Evolutionary conservation across 2,888 invertebrate species (phyloP).

Genomic region (Patella depressa): DNA sequence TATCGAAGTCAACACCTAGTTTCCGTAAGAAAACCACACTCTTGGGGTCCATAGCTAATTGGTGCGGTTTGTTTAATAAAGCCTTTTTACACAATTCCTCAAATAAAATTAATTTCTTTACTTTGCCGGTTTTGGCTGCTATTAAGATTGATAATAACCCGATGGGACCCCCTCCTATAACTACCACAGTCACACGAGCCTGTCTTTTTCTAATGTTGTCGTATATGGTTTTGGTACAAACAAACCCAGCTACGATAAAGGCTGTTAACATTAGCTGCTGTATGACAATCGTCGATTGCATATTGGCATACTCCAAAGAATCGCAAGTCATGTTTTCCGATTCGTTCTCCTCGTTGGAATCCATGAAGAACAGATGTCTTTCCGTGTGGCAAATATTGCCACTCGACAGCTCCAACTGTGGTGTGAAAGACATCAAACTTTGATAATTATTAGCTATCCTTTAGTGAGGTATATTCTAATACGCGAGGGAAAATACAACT

Average conservation of each 20-base stretch:
- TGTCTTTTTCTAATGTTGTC: constrained; percentile 52
- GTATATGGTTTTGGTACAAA: constrained; percentile 54
- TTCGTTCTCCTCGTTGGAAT: too few relatives aligned
- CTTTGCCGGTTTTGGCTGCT: constrained; percentile 52
- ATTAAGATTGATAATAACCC: constrained; percentile 61
- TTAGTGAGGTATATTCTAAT: too few relatives aligned
- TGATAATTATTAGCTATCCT: too few relatives aligned
- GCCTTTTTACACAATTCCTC: constrained; percentile 56
- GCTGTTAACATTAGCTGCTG: constrained; percentile 55
- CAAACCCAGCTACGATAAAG: constrained; percentile 56
- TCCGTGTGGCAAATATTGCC: too few relatives aligned
- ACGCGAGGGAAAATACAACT: too few relatives aligned
- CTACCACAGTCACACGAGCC: constrained; percentile 54
- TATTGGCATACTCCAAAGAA: constrained; percentile 12
- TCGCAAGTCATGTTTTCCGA: constrained; percentile 13
- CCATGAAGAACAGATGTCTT: too few relatives aligned
- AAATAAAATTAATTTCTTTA: constrained; percentile 53
- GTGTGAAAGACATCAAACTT: too few relatives aligned
- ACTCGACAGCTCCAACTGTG: too few relatives aligned
- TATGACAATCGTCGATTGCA: constrained; percentile 32
- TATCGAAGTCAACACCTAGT: constrained; percentile 65
- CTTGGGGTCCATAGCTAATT: constrained; percentile 60
- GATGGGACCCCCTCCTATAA: constrained; percentile 65
- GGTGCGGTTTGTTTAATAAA: constrained; percentile 56
- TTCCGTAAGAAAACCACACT: constrained; percentile 56